Evolutionary conservation across 2,797 vertebrate species (phyloP).

Genomic region (Trachurus trachurus): DNA sequence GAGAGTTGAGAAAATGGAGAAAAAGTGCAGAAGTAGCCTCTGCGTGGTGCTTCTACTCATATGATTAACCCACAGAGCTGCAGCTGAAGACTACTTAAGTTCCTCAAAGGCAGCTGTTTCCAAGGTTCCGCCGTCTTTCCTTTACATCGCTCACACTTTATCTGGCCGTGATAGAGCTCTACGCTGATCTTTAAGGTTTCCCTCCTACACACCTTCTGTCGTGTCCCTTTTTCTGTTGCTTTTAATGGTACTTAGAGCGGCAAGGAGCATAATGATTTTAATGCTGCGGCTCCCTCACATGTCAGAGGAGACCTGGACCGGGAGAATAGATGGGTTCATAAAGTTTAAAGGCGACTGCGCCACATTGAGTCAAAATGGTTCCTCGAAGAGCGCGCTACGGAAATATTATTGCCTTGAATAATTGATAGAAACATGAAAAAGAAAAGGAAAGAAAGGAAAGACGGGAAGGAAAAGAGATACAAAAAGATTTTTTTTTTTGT

Average conservation of each 20-base stretch:
- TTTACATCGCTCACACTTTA: not conserved
- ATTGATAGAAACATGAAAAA: conserved; percentile 56
- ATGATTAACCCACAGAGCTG: conserved; percentile 26
- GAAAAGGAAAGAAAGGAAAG: not conserved
- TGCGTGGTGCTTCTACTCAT: conserved; percentile 27
- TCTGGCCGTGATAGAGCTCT: conserved; percentile 32
- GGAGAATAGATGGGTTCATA: conserved; percentile 63
- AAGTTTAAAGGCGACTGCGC: conserved; percentile 53
- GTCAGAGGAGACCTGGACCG: conserved; percentile 39
- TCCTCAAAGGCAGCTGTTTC: conserved; percentile 19
- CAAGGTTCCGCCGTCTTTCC: not conserved
- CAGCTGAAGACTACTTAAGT: conserved; percentile 20
- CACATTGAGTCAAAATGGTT: conserved; percentile 32
- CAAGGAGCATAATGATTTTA: conserved; percentile 24
- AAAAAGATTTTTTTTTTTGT: conserved; percentile 39
- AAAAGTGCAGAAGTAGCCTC: conserved; percentile 34
- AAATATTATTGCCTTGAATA: conserved; percentile 70
- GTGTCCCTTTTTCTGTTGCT: not conserved
- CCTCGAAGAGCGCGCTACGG: conserved; percentile 30
- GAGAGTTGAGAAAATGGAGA: conserved; percentile 25
- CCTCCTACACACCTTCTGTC: conserved; percentile 3
- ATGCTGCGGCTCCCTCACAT: conserved; percentile 26
- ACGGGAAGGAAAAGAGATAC: conserved; percentile 34
- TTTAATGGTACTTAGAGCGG: conserved; percentile 26
- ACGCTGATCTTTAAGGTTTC: conserved; percentile 34